Evolutionary conservation across 2,797 vertebrate species (phyloP).

Genomic region (Carapus acus): DNA sequence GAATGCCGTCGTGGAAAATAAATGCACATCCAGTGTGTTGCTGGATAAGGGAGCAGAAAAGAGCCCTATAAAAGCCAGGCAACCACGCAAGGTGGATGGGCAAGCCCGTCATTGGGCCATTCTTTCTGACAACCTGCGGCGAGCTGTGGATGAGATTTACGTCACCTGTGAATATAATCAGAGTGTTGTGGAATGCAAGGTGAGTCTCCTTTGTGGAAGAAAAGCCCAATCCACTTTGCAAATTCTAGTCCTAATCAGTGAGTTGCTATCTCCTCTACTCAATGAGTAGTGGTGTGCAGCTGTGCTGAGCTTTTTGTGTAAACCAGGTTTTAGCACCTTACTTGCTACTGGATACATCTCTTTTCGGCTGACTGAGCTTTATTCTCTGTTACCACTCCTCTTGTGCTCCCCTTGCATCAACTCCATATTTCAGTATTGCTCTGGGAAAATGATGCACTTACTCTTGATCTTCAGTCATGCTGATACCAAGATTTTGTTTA

Average conservation of each 20-base stretch:
- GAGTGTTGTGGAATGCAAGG: slow-evolving; percentile 99
- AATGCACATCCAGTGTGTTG: slow-evolving; percentile 66
- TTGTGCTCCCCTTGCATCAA: too few relatives aligned
- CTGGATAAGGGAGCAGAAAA: slow-evolving; percentile 90
- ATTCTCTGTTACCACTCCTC: too few relatives aligned
- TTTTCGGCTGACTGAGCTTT: too few relatives aligned
- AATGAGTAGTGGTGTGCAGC: too few relatives aligned
- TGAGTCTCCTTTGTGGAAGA: slow-evolving; percentile 53
- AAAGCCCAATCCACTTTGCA: neutral
- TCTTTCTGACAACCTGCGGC: slow-evolving; percentile 93
- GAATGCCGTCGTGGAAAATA: slow-evolving; percentile 78
- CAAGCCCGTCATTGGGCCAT: slow-evolving; percentile 97
- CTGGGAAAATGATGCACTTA: too few relatives aligned
- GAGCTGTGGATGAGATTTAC: slow-evolving; percentile 96
- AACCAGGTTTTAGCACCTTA: too few relatives aligned
- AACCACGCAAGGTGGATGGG: slow-evolving; percentile 91
- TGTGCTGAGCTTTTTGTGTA: too few relatives aligned
- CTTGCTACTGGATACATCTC: too few relatives aligned
- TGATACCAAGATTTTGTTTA: slow-evolving; percentile 16
- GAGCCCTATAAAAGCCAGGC: slow-evolving; percentile 88
- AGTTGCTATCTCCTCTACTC: too few relatives aligned
- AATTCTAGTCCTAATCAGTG: neutral
- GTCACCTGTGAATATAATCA: slow-evolving; percentile 97
- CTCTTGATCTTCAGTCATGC: slow-evolving; percentile 23
- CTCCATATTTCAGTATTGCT: too few relatives aligned